Conservation (phyloP, 2,888 invertebrate species). For the Diogma glabrata region DNA sequence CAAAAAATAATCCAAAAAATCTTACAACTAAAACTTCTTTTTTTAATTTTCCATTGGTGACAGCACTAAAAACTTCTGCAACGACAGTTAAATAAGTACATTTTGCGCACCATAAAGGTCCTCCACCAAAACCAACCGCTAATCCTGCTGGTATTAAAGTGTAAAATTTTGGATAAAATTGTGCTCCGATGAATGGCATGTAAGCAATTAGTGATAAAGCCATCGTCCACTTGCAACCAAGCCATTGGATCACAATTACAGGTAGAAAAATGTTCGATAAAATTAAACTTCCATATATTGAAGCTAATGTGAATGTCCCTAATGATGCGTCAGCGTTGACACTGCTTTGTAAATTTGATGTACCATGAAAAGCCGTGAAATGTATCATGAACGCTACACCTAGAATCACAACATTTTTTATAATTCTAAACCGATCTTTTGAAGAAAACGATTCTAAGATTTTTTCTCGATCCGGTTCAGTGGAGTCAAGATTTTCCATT, state of each 20-base stretch:
- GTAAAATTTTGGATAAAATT: slow-evolving; percentile 77
- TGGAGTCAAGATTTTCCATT: too few species aligned
- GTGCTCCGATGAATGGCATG: slow-evolving; percentile 81
- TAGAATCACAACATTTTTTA: slow-evolving; percentile 73
- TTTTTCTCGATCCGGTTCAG: slow-evolving; percentile 4
- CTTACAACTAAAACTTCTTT: slow-evolving; percentile 73
- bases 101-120: slow-evolving; percentile 92
- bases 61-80: slow-evolving; percentile 63
- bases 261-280: slow-evolving; percentile 84
- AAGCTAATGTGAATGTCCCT: slow-evolving; percentile 71
- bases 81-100: slow-evolving; percentile 85
- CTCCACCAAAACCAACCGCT: slow-evolving; percentile 72
- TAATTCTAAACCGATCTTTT: slow-evolving; percentile 40
- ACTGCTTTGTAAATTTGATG: slow-evolving; percentile 73
- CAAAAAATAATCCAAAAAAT: slow-evolving; percentile 92
- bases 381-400: slow-evolving; percentile 84
- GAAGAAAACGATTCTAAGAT: background rate
- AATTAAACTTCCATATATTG: slow-evolving; percentile 79
- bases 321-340: slow-evolving; percentile 71
- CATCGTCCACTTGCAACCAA: slow-evolving; percentile 86
- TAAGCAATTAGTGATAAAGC: slow-evolving; percentile 77
- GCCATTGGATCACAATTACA: slow-evolving; percentile 71
- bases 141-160: slow-evolving; percentile 75
- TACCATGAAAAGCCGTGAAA: slow-evolving; percentile 84
- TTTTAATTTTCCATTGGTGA: slow-evolving; percentile 47